phyloP scores from a whole-genome alignment of 1,140 invertebrate species.

The Caerostris extrusa region DNA sequence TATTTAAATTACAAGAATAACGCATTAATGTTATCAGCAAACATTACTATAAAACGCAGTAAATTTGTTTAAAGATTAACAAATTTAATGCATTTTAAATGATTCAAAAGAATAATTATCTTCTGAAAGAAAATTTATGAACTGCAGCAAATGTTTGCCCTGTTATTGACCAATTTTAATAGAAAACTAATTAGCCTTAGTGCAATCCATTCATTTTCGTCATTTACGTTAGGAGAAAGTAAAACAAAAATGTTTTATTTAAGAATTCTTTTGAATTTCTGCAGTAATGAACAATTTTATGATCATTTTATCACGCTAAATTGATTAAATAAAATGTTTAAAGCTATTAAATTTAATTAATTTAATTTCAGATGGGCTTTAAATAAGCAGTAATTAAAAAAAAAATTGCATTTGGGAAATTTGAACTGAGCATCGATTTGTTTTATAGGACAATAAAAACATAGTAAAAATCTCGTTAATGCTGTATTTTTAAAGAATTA shows the following conservation, averaged over 20 bases:
- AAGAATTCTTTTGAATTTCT: not conserved
- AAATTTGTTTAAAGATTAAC: too few relatives aligned
- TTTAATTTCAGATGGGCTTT: not conserved
- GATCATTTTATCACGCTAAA: not conserved
- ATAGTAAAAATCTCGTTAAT: too few relatives aligned
- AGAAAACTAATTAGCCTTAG: not conserved
- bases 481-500: too few relatives aligned
- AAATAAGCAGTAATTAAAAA: not conserved
- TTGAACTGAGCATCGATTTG: not conserved
- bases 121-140: not conserved
- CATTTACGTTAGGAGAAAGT: not conserved
- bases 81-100: too few relatives aligned
- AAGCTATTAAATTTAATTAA: not conserved
- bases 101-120: not conserved
- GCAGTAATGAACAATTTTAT: not conserved
- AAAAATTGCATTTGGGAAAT: not conserved
- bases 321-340: not conserved
- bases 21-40: too few relatives aligned
- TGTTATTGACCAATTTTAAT: not conserved
- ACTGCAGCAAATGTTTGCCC: not conserved
- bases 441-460: not conserved
- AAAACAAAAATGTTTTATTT: constrained; percentile 1
- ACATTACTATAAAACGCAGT: too few relatives aligned
- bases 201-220: not conserved
- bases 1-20: too few relatives aligned